Evolutionary conservation across 2,888 invertebrate genomes (phyloP), one percentile per base, ranked within the genome.

Genomic region (Ischnura elegans): DNA sequence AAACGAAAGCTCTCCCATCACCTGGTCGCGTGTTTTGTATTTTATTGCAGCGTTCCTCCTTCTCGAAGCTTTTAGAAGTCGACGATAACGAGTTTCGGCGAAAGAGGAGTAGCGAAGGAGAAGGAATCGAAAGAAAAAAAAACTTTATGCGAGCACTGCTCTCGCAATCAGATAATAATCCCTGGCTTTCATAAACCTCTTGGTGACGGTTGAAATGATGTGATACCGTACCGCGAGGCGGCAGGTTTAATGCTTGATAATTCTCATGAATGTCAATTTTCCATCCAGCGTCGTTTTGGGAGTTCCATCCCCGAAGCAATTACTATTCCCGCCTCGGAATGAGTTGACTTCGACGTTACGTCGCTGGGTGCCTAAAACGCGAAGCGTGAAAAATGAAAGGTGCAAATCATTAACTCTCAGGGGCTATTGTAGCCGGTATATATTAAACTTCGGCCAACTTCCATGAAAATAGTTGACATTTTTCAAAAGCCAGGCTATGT

Each of bases 201-300:
- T 36, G 10, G 29, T 2, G 66, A 47, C 76, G 76, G 36, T 10
- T 76, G 6, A 36, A 76, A 76, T 76, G 76, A 76, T 29, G 76
- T 76, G 76, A 36, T 36, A 76, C 16, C 76, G 36, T 36, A 29
- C 76, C 76, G 76, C n/a, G 36, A 76, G 76, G 36, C 61, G 61
- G n/a, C 61, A 19, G 61, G n/a, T 36, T 76, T 36, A 29, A 29
- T 10, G 76, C 76, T 76, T 76, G 29, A n/a, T 76, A 76, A 76
- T 36, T 76, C 76, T 76, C 76, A 76, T 76, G 76, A 76, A 76
- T 76, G 76, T 36, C 76, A 76, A 36, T 16, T 76, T 76, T 13
- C 10, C 36, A 76, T 25, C 8, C 2, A 76, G 36, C 76, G 76
- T 2, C 2, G 29, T 10, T 36, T 36, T 36, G 6, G 13, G 76